Conservation (phyloP, 2,888 invertebrate species). For the Hemithea aestivaria region DNA sequence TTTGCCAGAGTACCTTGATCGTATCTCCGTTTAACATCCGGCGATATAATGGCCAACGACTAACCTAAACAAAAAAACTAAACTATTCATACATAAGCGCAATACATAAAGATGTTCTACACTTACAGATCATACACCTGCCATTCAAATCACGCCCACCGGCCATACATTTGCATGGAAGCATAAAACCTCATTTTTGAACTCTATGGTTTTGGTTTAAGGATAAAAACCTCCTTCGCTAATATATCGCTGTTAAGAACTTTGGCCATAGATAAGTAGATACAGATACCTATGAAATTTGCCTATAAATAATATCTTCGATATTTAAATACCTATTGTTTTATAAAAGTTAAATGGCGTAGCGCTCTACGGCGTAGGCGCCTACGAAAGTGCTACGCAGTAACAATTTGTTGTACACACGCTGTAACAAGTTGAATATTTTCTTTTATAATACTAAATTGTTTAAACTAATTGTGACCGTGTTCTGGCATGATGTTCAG, state of each 20-base stretch:
- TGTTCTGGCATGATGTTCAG: too few relatives aligned
- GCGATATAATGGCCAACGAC: too few relatives aligned
- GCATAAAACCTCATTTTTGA: constrained; percentile 8
- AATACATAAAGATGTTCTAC: constrained; percentile 51
- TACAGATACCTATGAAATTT: constrained; percentile 5
- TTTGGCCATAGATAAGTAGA: constrained; percentile 33
- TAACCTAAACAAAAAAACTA: too few relatives aligned
- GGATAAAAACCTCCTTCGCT: constrained; percentile 7
- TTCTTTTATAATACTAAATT: too few relatives aligned
- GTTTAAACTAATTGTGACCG: too few relatives aligned
- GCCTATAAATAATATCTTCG: too few relatives aligned
- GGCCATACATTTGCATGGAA: constrained; percentile 9
- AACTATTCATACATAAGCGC: background rate
- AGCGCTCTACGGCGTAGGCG: constrained; percentile 7
- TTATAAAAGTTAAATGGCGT: too few relatives aligned
- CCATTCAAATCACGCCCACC: constrained; percentile 62
- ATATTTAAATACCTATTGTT: too few relatives aligned
- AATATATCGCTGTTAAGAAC: constrained; percentile 31
- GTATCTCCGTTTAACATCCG: too few relatives aligned
- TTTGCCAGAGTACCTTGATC: too few relatives aligned
- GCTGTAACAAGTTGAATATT: too few relatives aligned
- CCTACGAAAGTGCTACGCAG: constrained; percentile 14
- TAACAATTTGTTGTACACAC: too few relatives aligned
- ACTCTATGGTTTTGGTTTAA: constrained; percentile 17
- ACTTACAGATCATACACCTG: constrained; percentile 51